These are phyloP conservation scores for Chaetodon trifasciatus DNA, from an alignment of 2,797 vertebrate genomes.

Conservation along the genomic window DNA sequence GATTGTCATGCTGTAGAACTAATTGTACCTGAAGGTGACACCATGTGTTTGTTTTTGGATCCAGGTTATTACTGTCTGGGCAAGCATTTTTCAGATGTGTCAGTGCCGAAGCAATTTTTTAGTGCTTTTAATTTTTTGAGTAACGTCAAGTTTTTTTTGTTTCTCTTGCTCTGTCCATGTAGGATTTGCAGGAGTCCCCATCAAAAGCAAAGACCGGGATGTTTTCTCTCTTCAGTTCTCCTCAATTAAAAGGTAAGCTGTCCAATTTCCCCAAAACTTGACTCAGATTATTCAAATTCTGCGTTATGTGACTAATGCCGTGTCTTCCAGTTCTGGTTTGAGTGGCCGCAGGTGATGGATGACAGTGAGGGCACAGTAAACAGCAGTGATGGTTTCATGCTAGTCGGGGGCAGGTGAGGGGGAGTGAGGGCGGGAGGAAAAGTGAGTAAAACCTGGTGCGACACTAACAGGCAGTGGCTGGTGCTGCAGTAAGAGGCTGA, in stretches of 20 bases:
- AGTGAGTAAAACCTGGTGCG: constrained; percentile 92
- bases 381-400: constrained; percentile 76
- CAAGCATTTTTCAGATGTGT: background rate
- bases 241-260: constrained; percentile 17
- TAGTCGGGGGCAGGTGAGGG: constrained; percentile 14
- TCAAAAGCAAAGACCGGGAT: background rate
- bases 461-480: constrained; percentile 99
- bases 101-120: background rate
- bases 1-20: too few species aligned
- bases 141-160: background rate
- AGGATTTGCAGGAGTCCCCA: background rate
- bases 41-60: background rate
- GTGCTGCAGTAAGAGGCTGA: constrained; percentile 99
- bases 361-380: constrained; percentile 60
- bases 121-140: background rate
- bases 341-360: constrained; percentile 53
- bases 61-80: background rate
- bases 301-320: background rate
- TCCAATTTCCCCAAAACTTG: background rate
- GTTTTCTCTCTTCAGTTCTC: background rate
- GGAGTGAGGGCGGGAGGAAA: constrained; percentile 77
- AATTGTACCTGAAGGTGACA: background rate
- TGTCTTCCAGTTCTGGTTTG: constrained; percentile 67
- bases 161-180: background rate
- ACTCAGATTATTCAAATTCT: background rate